Evolutionary conservation across 92 coral and sea anemone genomes (phyloP).

Genomic region (Muricea muricata): DNA sequence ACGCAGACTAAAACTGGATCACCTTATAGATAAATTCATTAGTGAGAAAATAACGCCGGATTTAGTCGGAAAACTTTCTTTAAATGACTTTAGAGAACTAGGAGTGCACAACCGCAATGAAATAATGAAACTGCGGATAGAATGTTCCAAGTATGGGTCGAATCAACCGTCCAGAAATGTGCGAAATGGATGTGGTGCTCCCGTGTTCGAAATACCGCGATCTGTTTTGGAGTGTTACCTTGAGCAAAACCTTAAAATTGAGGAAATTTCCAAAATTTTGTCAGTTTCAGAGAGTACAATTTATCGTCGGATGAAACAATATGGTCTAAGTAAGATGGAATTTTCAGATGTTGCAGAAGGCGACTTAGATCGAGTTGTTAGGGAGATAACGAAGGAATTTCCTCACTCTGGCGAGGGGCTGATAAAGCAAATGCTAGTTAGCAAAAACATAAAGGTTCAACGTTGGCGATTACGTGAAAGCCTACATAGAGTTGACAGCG

Average conservation of each 20-base stretch:
- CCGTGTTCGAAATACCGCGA: constrained; percentile 65
- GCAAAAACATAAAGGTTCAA: no score
- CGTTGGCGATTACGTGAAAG: constrained; percentile 53
- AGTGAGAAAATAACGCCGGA: no score
- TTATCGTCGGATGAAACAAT: constrained; percentile 13
- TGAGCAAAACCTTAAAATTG: constrained; percentile 56
- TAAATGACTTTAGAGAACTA: constrained; percentile 12
- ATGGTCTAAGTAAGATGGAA: constrained; percentile 13
- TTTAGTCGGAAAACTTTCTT: no score
- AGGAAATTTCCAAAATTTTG: constrained; percentile 47
- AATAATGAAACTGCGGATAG: constrained; percentile 63
- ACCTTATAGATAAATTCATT: no score
- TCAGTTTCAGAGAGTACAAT: constrained; percentile 5
- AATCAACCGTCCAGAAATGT: constrained; percentile 34
- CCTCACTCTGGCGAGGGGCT: constrained; percentile 16
- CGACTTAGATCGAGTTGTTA: constrained; percentile 9
- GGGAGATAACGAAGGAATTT: background rate
- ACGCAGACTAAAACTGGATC: constrained; percentile 17
- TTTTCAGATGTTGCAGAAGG: no score
- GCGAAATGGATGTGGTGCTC: constrained; percentile 50
- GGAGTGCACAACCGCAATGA: constrained; percentile 51
- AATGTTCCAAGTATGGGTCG: no score
- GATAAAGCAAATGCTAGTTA: background rate
- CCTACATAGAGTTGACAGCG: constrained; percentile 61
- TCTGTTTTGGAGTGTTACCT: no score